phyloP scores from a whole-genome alignment of 2,113 vertebrate species.

The Formicarius rufipectus region DNA sequence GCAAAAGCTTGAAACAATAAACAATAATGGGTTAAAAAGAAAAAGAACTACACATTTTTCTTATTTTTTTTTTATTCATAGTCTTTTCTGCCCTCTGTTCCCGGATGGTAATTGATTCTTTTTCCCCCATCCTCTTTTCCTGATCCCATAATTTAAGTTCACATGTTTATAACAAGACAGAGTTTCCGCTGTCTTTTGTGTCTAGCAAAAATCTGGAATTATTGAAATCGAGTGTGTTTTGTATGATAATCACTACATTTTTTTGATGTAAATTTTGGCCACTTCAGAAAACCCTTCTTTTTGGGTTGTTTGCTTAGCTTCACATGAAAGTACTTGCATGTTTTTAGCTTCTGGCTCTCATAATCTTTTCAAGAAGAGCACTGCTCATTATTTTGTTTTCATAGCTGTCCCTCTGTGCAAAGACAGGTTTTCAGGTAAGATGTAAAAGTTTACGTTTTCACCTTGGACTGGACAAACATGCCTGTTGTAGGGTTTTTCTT shows the following conservation, averaged over 20 bases:
- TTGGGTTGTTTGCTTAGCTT: not conserved
- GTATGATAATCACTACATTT: not conserved
- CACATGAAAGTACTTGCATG: accelerated
- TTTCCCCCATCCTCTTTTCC: not conserved
- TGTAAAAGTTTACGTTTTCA: not conserved
- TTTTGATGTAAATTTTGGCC: not conserved
- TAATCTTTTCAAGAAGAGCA: not conserved
- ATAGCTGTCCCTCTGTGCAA: not conserved
- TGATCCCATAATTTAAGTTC: not conserved
- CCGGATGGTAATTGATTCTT: not conserved
- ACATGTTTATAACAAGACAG: not conserved
- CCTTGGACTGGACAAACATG: not conserved
- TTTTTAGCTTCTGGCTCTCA: not conserved
- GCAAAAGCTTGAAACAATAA: not conserved
- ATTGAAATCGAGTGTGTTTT: not conserved
- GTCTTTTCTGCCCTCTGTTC: not conserved
- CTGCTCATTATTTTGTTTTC: not conserved
- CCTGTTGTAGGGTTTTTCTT: not conserved
- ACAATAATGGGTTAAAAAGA: not conserved
- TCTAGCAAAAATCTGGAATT: not conserved
- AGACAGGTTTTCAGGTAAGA: not conserved
- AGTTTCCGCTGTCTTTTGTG: not conserved
- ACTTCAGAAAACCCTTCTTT: not conserved
- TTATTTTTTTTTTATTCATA: not conserved
- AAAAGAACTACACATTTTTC: not conserved